These are phyloP conservation scores for Pollenia amentaria DNA, from an alignment of 2,888 invertebrate species.

Conservation along the genomic window DNA sequence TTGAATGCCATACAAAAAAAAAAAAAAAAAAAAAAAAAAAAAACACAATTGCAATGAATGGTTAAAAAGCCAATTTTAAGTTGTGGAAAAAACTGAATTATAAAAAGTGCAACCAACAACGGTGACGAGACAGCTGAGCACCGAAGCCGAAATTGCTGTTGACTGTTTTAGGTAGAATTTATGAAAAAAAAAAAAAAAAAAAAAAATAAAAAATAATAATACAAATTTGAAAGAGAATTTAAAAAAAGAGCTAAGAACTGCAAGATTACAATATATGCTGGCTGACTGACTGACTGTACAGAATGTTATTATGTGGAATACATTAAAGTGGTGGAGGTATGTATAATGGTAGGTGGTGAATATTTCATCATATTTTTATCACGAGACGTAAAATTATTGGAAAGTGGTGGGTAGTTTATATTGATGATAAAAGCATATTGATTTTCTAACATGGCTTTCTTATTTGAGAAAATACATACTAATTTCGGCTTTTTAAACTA, in stretches of 20 bases:
- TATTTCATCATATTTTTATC: background rate
- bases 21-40: constrained; percentile 25
- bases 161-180: constrained; percentile 33
- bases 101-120: constrained; percentile 58
- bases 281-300: background rate
- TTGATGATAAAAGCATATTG: constrained; percentile 16
- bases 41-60: constrained; percentile 14
- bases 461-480: background rate
- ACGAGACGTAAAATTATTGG: background rate
- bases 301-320: background rate
- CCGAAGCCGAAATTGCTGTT: constrained; percentile 51
- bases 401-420: constrained; percentile 5
- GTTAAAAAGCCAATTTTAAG: constrained; percentile 2
- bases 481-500: background rate
- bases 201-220: background rate
- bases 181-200: constrained; percentile 17
- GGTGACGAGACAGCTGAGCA: constrained; percentile 68
- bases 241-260: constrained; percentile 27
- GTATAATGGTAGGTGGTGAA: constrained; percentile 5
- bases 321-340: background rate
- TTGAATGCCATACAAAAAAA: background rate
- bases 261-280: background rate
- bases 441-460: background rate
- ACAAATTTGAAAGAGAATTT: constrained; percentile 1
- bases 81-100: constrained; percentile 31